Percentiles rank a stretch among this genome's conserved stretches.
phyloP scores from a whole-genome alignment of 2,888 invertebrate species.

The Himalopsyche tibetana region DNA sequence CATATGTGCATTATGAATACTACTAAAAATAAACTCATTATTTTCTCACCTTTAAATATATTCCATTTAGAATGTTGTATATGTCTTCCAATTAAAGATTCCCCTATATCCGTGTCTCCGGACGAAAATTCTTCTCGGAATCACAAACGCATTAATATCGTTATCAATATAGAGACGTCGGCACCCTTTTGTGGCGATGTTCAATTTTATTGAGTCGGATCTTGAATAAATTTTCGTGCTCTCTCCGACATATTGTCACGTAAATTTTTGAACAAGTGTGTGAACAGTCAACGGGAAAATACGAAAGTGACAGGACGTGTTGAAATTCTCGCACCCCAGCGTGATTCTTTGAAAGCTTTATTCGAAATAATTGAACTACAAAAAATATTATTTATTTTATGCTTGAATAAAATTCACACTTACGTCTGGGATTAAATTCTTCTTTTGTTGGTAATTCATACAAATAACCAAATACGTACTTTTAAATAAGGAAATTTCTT shows the following conservation, averaged over 20 bases:
- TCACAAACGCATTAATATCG: conserved; percentile 17
- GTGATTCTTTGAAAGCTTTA: background rate
- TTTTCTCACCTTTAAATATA: no score
- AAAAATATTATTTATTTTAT: background rate
- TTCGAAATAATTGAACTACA: background rate
- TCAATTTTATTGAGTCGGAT: conserved; percentile 12
- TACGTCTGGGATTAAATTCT: no score
- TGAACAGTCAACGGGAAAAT: conserved; percentile 16
- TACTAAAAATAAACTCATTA: no score
- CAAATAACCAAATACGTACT: background rate
- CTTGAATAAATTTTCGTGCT: background rate
- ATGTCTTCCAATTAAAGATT: background rate
- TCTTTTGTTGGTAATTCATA: no score
- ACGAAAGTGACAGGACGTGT: background rate
- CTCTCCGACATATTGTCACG: conserved; percentile 53
- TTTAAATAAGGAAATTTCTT: no score
- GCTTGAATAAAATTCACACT: no score
- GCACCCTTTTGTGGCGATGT: background rate
- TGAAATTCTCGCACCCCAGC: background rate
- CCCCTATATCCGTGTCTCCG: background rate
- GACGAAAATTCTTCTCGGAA: background rate
- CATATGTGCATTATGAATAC: no score
- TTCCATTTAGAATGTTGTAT: no score
- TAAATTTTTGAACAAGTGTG: conserved; percentile 48
- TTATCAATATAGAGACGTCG: conserved; percentile 27